Percentiles rank a stretch among this genome's conserved stretches.
These are phyloP conservation scores for Forpus xanthops DNA, from an alignment of 2,797 vertebrate genomes.

Conservation along the genomic window DNA sequence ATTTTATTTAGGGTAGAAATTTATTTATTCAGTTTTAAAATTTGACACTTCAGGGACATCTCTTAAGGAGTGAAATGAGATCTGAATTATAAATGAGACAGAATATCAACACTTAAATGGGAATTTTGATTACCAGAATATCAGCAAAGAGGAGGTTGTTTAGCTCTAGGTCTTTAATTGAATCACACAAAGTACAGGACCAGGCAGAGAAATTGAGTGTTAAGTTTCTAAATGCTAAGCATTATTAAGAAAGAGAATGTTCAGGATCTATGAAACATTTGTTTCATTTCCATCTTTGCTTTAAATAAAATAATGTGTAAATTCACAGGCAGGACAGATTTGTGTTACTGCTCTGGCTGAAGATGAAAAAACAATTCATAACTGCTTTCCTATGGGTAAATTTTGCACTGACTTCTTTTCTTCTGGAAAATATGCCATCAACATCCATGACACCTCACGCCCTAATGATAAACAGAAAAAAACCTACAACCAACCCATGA, in stretches of 20 bases:
- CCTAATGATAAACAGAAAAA: neutral
- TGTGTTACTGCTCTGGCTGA: neutral
- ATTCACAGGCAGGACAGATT: neutral
- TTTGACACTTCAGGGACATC: neutral
- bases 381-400: neutral
- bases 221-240: neutral
- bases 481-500: accelerated
- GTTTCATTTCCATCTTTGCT: neutral
- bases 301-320: neutral
- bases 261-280: neutral
- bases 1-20: neutral
- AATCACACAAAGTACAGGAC: neutral
- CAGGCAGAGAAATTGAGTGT: neutral
- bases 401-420: neutral
- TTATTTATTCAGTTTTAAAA: neutral
- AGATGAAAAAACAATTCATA: neutral
- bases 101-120: neutral
- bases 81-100: neutral
- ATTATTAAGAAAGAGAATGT: neutral
- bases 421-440: neutral
- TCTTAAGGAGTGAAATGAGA: neutral
- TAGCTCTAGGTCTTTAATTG: neutral
- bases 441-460: neutral
- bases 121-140: neutral
- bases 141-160: neutral